Conservation (phyloP, 92 coral and sea anemone genomes). For the Nematostella vectensis region DNA sequence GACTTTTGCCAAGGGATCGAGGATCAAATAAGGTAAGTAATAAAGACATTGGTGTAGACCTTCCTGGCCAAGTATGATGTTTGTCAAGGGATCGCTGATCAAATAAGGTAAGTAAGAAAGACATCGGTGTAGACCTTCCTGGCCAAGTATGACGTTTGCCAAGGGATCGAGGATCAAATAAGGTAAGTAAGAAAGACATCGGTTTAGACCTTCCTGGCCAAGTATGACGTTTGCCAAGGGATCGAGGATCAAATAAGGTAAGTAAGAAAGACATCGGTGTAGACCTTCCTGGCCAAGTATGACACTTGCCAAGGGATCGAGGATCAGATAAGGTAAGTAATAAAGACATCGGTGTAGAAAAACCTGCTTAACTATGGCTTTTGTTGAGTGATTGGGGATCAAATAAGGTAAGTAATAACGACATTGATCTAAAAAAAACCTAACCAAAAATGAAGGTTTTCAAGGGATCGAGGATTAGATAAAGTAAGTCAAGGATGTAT, state of each 20-base stretch:
- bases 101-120: constrained; percentile 54
- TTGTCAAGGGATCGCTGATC: constrained; percentile 59
- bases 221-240: constrained; percentile 57
- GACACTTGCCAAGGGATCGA: not conserved
- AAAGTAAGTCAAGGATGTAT: constrained; percentile 44
- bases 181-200: constrained; percentile 43
- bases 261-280: not conserved
- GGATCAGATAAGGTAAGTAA: too few species aligned
- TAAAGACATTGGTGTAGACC: too few species aligned
- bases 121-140: constrained; percentile 37
- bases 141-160: constrained; percentile 59
- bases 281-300: too few species aligned
- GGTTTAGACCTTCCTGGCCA: constrained; percentile 52
- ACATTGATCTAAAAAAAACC: constrained; percentile 24
- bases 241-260: constrained; percentile 66
- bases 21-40: too few species aligned
- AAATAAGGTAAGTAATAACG: constrained; percentile 55
- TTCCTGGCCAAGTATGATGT: constrained; percentile 62
- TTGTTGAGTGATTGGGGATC: constrained; percentile 60
- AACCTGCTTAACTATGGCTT: constrained; percentile 65
- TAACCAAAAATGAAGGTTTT: constrained; percentile 57
- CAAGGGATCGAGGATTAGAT: constrained; percentile 58
- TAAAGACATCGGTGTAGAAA: too few species aligned
- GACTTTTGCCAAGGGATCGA: not conserved
- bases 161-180: constrained; percentile 60